Evolutionary conservation across 2,113 vertebrate genomes (phyloP).

Genomic region (Pseudorasbora parva): DNA sequence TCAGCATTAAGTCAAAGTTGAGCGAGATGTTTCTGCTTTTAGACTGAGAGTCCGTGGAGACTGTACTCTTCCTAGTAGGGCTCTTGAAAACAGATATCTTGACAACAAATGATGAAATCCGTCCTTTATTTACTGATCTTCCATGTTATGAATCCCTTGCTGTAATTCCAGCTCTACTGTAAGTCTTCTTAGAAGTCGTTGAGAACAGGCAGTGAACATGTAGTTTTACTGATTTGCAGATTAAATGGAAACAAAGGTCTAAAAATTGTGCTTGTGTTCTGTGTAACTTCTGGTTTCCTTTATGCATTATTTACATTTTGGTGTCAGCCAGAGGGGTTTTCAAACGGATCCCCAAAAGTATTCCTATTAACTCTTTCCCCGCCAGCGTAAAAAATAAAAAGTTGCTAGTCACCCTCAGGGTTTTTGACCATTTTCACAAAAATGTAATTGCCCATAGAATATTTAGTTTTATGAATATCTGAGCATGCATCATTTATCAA

Average conservation of each 20-base stretch:
- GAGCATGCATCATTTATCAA: too few relatives aligned
- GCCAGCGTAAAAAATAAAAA: too few relatives aligned
- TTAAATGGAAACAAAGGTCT: not conserved
- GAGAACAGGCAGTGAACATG: not conserved
- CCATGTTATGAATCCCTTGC: not conserved
- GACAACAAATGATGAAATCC: not conserved
- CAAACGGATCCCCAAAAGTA: too few relatives aligned
- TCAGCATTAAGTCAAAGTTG: slow-evolving; percentile 14
- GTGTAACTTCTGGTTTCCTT: not conserved
- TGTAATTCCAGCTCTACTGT: not conserved
- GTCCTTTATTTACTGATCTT: not conserved
- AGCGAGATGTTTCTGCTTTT: not conserved
- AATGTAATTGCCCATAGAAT: too few relatives aligned
- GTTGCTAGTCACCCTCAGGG: too few relatives aligned
- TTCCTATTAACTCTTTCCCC: too few relatives aligned
- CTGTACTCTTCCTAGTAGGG: not conserved
- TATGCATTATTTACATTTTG: not conserved
- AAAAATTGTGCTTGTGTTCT: not conserved
- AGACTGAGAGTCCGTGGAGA: not conserved
- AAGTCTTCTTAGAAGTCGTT: not conserved
- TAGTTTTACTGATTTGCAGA: not conserved
- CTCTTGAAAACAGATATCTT: not conserved
- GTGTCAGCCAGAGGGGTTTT: too few relatives aligned
- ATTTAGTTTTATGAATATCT: too few relatives aligned
- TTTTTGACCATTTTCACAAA: too few relatives aligned